Conservation (phyloP, 2,888 invertebrate species). For the Tiliacea aurago region DNA sequence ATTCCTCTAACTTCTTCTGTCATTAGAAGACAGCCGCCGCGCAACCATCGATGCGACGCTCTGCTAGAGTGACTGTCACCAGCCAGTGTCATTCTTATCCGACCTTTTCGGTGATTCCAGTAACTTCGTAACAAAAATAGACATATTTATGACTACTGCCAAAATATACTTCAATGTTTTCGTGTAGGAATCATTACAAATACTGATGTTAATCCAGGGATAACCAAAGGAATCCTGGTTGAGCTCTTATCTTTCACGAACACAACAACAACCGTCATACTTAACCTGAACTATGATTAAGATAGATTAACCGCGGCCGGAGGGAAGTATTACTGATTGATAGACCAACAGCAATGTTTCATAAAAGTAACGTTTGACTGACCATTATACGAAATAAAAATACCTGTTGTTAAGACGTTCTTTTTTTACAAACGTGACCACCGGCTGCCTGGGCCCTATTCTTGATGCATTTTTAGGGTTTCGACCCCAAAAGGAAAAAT, state of each 20-base stretch:
- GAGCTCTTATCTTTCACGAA: slow-evolving; percentile 38
- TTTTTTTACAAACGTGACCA: slow-evolving; percentile 2
- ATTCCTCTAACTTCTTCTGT: too few species aligned
- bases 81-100: too few species aligned
- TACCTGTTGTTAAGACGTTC: not conserved
- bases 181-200: slow-evolving; percentile 6
- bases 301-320: slow-evolving; percentile 41
- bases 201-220: slow-evolving; percentile 28
- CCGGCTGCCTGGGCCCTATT: not conserved
- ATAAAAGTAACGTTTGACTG: slow-evolving; percentile 38
- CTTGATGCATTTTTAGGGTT: too few species aligned
- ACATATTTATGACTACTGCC: not conserved
- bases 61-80: too few species aligned
- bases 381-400: slow-evolving; percentile 6
- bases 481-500: too few species aligned
- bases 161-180: not conserved
- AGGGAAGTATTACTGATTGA: slow-evolving; percentile 43
- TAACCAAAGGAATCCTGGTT: not conserved
- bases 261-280: slow-evolving; percentile 31
- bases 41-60: too few species aligned
- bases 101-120: too few species aligned
- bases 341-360: slow-evolving; percentile 1
- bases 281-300: slow-evolving; percentile 43
- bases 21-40: too few species aligned
- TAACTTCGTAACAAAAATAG: too few species aligned